phyloP scores from a whole-genome alignment of 2,888 invertebrate genomes.

The Lampropteryx suffumata region DNA sequence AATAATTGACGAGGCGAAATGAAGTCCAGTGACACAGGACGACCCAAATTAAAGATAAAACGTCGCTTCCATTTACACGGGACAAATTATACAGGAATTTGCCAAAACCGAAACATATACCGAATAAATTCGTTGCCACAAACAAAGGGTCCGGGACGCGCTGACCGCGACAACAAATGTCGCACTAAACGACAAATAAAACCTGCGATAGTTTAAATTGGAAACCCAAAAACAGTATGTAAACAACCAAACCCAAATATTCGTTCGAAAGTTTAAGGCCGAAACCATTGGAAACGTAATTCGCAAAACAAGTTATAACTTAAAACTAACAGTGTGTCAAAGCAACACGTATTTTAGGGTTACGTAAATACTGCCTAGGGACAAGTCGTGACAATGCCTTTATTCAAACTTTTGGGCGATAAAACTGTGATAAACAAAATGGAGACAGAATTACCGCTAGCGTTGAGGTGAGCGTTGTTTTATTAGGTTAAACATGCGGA shows the following conservation, averaged over 20 bases:
- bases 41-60: constrained; percentile 75
- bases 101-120: constrained; percentile 55
- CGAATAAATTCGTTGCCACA: constrained; percentile 64
- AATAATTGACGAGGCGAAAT: constrained; percentile 60
- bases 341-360: constrained; percentile 31
- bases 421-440: constrained; percentile 28
- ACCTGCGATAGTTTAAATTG: constrained; percentile 79
- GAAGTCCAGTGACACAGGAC: constrained; percentile 56
- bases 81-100: constrained; percentile 67
- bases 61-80: constrained; percentile 60
- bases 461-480: constrained; percentile 22
- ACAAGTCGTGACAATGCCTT: constrained; percentile 22
- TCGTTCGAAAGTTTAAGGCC: constrained; percentile 64
- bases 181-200: constrained; percentile 79
- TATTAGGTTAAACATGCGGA: constrained; percentile 21
- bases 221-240: constrained; percentile 73
- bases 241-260: constrained; percentile 73
- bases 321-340: constrained; percentile 34
- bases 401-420: constrained; percentile 25
- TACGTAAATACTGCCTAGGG: constrained; percentile 25
- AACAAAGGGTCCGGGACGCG: constrained; percentile 63
- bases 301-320: constrained; percentile 44
- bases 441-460: constrained; percentile 20
- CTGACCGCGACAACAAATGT: constrained; percentile 70
- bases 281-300: constrained; percentile 66